Evolutionary conservation across 2,797 vertebrate species (phyloP).

Genomic region (Iguana delicatissima): DNA sequence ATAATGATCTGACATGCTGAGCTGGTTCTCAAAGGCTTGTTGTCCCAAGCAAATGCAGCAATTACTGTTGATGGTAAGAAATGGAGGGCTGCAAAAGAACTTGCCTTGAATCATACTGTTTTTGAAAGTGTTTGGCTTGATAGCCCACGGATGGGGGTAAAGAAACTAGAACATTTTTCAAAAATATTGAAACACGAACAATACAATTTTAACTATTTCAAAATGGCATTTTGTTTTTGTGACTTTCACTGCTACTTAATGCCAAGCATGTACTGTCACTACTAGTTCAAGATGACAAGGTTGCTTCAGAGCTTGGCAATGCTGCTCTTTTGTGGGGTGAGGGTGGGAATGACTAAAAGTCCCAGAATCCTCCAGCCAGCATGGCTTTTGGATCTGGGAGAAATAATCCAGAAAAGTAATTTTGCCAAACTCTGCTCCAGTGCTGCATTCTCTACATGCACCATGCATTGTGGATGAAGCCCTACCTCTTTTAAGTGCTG

Average conservation of each 20-base stretch:
- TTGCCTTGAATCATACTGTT: not conserved
- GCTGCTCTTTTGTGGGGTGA: too few species aligned
- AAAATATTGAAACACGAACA: not conserved
- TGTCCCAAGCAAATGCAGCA: not conserved
- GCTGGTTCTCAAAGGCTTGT: not conserved
- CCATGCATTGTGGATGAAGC: too few species aligned
- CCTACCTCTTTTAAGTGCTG: too few species aligned
- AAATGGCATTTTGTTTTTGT: not conserved
- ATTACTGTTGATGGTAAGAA: not conserved
- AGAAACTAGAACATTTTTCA: not conserved
- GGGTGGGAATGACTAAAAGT: too few species aligned
- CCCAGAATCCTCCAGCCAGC: too few species aligned
- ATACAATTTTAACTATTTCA: conserved; percentile 6
- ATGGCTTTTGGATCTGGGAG: too few species aligned
- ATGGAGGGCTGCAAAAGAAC: not conserved
- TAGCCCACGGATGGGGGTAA: not conserved
- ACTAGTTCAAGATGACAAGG: not conserved
- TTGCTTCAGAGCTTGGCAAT: too few species aligned
- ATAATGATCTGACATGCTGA: not conserved
- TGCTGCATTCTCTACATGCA: too few species aligned
- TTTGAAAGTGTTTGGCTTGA: not conserved
- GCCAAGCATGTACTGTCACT: not conserved
- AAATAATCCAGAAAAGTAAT: too few species aligned
- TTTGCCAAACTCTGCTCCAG: too few species aligned
- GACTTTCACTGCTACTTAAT: not conserved